Evolutionary conservation across 2,113 vertebrate species (phyloP).

Genomic region (Beaufortia kweichowensis): DNA sequence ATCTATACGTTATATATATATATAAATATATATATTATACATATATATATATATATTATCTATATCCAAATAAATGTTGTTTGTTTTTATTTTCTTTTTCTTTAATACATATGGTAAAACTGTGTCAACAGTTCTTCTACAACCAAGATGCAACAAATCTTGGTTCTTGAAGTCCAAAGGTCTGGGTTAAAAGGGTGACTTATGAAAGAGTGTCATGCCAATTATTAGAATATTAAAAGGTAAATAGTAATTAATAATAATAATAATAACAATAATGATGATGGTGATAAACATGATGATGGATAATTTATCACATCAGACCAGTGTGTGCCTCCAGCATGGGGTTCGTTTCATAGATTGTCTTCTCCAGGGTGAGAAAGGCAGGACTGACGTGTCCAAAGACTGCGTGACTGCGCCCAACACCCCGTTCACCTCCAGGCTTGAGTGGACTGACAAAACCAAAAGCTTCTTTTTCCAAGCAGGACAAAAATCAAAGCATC

Average conservation of each 20-base stretch:
- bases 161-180: constrained; percentile 66
- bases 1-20: constrained; percentile 82
- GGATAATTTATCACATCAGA: constrained; percentile 78
- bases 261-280: constrained; percentile 61
- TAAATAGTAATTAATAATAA: constrained; percentile 52
- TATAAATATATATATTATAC: constrained; percentile 51
- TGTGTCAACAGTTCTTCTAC: constrained; percentile 87
- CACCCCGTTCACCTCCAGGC: constrained; percentile 36
- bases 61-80: constrained; percentile 40
- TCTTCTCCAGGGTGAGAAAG: constrained; percentile 58
- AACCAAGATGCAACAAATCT: constrained; percentile 83
- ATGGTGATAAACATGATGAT: constrained; percentile 34
- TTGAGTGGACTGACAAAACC: constrained; percentile 52
- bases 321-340: constrained; percentile 98
- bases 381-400: constrained; percentile 73
- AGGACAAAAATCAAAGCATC: constrained; percentile 37
- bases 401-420: constrained; percentile 66
- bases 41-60: constrained; percentile 38
- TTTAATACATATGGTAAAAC: constrained; percentile 87
- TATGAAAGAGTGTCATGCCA: constrained; percentile 90
- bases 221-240: constrained; percentile 79
- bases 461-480: constrained; percentile 52
- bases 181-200: constrained; percentile 65
- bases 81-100: constrained; percentile 70
- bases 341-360: constrained; percentile 72